Conservation (phyloP, 92 coral and sea anemone genomes). For the Micromussa lordhowensis region DNA sequence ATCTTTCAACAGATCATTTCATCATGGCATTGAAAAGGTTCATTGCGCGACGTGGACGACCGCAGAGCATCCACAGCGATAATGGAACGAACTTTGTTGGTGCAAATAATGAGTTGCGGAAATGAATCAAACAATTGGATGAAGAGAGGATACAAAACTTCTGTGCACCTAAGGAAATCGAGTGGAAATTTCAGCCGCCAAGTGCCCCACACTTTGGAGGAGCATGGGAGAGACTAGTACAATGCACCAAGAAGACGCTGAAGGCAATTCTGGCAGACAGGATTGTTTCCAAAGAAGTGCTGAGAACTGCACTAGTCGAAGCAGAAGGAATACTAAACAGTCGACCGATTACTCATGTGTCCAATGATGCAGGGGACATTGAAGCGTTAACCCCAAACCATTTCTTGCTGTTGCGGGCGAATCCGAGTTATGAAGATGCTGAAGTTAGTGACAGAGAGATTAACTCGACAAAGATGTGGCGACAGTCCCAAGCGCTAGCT, state of each 20-base stretch:
- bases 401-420: constrained; percentile 15
- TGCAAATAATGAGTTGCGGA: not conserved
- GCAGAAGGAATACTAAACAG: constrained; percentile 34
- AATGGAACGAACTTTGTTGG: not conserved
- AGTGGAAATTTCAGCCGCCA: constrained; percentile 1
- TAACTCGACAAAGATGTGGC: constrained; percentile 25
- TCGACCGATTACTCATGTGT: constrained; percentile 32
- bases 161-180: constrained; percentile 1
- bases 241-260: constrained; percentile 33
- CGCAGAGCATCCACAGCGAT: not conserved
- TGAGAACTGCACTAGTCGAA: constrained; percentile 31
- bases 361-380: constrained; percentile 27
- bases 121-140: not conserved
- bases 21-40: not conserved
- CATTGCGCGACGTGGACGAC: not conserved
- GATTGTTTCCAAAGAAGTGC: not conserved
- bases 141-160: no score
- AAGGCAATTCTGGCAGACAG: not conserved
- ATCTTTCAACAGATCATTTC: not conserved
- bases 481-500: constrained; percentile 39
- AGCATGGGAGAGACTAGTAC: constrained; percentile 45
- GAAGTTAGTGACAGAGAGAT: constrained; percentile 7
- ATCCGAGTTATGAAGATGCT: constrained; percentile 5
- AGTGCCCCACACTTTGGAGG: constrained; percentile 38
- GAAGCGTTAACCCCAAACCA: constrained; percentile 46